A percentile compares a stretch with the other conserved stretches of the same genome.
These are phyloP conservation scores for Drosophila cracens DNA, from an alignment of 2,888 invertebrate species.

Conservation along the genomic window DNA sequence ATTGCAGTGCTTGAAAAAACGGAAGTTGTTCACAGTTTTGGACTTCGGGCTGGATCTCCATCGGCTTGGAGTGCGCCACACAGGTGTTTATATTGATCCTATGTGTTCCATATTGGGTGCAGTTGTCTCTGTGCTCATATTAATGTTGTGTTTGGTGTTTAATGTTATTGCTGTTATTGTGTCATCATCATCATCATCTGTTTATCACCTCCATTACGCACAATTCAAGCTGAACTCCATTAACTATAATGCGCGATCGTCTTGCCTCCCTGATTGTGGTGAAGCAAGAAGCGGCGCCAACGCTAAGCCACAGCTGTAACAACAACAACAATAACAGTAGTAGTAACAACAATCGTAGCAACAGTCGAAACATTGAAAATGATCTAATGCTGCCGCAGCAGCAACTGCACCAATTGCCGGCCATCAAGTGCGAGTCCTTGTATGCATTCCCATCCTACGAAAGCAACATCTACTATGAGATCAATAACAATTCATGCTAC, in stretches of 20 bases:
- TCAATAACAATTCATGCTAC: conserved; percentile 78
- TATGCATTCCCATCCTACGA: conserved; percentile 40
- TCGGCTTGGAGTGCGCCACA: conserved; percentile 78
- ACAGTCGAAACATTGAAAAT: conserved; percentile 29
- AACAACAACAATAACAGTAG: conserved; percentile 36
- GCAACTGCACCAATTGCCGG: conserved; percentile 25
- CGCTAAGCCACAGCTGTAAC: conserved; percentile 49
- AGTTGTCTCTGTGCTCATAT: conserved; percentile 11
- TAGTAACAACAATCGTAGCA: conserved; percentile 29
- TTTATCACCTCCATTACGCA: conserved; percentile 22
- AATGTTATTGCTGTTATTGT: conserved; percentile 29
- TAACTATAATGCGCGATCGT: conserved; percentile 84
- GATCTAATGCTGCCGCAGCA: conserved; percentile 40
- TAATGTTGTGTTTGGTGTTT: conserved; percentile 7
- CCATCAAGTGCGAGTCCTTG: conserved; percentile 74
- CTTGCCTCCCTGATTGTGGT: conserved; percentile 85
- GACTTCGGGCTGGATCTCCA: conserved; percentile 83
- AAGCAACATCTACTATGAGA: conserved; percentile 63
- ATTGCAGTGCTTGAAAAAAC: conserved; percentile 22
- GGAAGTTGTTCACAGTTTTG: conserved; percentile 12
- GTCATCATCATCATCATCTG: conserved; percentile 35
- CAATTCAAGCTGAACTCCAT: conserved; percentile 25
- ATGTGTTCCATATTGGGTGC: conserved; percentile 53
- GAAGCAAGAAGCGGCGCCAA: conserved; percentile 83
- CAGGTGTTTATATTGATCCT: conserved; percentile 83